Conservation (phyloP, 2,797 vertebrate genomes). For the Chaenodraco wilsoni region DNA sequence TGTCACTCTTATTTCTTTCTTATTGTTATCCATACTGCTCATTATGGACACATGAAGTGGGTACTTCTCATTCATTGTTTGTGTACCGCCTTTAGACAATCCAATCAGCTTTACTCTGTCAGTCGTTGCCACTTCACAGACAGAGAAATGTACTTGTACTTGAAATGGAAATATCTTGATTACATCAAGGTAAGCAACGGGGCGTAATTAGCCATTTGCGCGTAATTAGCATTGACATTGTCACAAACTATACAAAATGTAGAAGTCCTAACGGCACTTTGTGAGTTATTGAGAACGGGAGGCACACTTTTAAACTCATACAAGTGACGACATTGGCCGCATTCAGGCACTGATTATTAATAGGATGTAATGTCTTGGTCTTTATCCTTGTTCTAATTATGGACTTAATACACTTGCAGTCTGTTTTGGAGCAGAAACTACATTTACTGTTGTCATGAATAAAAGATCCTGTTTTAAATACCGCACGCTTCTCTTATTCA, state of each 20-base stretch:
- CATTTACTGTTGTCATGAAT: conserved; percentile 44
- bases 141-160: conserved; percentile 12
- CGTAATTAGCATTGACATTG: conserved; percentile 39
- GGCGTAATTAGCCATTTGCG: conserved; percentile 40
- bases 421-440: conserved; percentile 41
- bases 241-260: conserved; percentile 25
- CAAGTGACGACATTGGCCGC: conserved; percentile 12
- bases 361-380: conserved; percentile 43
- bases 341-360: conserved; percentile 48
- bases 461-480: conserved; percentile 50
- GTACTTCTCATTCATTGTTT: conserved; percentile 13
- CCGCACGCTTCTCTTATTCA: conserved; percentile 22
- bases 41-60: conserved; percentile 7
- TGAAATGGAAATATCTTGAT: conserved; percentile 8
- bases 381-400: conserved; percentile 46
- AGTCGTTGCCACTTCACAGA: conserved; percentile 42
- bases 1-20: neutral
- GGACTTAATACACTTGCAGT: conserved; percentile 50
- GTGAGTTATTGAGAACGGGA: conserved; percentile 27
- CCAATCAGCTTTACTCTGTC: conserved; percentile 28
- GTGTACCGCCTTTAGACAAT: conserved; percentile 36
- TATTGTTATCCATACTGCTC: conserved; percentile 8
- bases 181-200: conserved; percentile 33
- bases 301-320: conserved; percentile 19
- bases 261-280: conserved; percentile 14